phyloP scores from a whole-genome alignment of 2,888 invertebrate species.

The Byasa hedistus region DNA sequence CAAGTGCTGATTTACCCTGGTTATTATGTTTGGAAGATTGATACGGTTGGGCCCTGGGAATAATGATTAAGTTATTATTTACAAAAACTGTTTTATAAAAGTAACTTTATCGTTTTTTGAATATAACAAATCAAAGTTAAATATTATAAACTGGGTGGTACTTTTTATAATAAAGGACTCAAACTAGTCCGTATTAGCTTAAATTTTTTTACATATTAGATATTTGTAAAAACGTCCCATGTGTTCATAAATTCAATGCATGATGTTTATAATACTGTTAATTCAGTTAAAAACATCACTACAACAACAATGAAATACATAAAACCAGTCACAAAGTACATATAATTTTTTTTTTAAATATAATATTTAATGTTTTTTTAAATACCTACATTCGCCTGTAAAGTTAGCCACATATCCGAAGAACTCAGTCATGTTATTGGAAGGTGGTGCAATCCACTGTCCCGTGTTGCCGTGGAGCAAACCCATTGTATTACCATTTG shows the following conservation, averaged over 20 bases:
- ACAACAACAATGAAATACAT: too few species aligned
- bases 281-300: too few species aligned
- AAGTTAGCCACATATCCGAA: conserved; percentile 61
- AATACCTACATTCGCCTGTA: conserved; percentile 66
- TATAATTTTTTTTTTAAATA: background rate
- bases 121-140: too few species aligned
- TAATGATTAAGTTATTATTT: background rate
- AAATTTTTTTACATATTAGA: too few species aligned
- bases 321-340: background rate
- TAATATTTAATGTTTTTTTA: background rate
- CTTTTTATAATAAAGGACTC: too few species aligned
- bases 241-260: too few species aligned
- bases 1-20: conserved; percentile 67
- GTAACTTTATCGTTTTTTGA: background rate
- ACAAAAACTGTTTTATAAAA: background rate
- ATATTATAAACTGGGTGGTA: too few species aligned
- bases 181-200: too few species aligned
- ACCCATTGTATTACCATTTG: conserved; percentile 79
- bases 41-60: conserved; percentile 77
- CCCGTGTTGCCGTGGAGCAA: conserved; percentile 83
- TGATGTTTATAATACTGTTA: too few species aligned
- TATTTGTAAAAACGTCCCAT: too few species aligned
- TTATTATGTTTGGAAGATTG: conserved; percentile 72
- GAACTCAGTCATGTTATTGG: conserved; percentile 74
- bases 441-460: conserved; percentile 79